phyloP scores from a whole-genome alignment of 2,797 vertebrate species.

The Aeoliscus strigatus region DNA sequence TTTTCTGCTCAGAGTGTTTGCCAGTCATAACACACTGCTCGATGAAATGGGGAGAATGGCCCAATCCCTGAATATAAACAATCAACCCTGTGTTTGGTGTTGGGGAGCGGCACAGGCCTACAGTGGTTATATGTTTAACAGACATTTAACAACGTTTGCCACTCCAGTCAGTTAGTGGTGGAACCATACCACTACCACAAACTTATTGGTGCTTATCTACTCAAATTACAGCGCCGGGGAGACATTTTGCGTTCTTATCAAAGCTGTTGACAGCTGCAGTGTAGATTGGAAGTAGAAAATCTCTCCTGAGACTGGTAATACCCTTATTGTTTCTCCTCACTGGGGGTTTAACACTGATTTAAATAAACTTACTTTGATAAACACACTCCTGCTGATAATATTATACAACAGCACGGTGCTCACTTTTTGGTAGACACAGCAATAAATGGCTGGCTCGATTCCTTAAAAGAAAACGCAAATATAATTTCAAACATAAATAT shows the following conservation, averaged over 20 bases:
- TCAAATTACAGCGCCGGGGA: conserved; percentile 15
- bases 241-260: conserved; percentile 9
- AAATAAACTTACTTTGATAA: conserved; percentile 30
- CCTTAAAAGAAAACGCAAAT: too few species aligned
- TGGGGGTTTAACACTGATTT: conserved; percentile 31
- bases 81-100: conserved; percentile 13
- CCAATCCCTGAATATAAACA: conserved; percentile 34
- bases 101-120: conserved; percentile 19
- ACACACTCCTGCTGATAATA: conserved; percentile 43
- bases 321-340: conserved; percentile 4
- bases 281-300: conserved; percentile 4
- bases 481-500: too few species aligned
- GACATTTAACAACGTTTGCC: conserved; percentile 26
- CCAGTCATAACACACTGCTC: conserved; percentile 56
- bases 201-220: conserved; percentile 8
- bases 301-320: conserved; percentile 6
- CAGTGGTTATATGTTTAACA: conserved; percentile 26
- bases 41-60: conserved; percentile 41
- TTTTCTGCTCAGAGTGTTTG: conserved; percentile 30
- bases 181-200: conserved; percentile 13
- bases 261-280: conserved; percentile 20
- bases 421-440: too few species aligned
- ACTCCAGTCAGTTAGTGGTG: conserved; percentile 21
- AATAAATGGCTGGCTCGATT: too few species aligned
- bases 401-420: conserved; percentile 3